Conservation (phyloP, 2,888 invertebrate species). For the Drosophila mimetica region DNA sequence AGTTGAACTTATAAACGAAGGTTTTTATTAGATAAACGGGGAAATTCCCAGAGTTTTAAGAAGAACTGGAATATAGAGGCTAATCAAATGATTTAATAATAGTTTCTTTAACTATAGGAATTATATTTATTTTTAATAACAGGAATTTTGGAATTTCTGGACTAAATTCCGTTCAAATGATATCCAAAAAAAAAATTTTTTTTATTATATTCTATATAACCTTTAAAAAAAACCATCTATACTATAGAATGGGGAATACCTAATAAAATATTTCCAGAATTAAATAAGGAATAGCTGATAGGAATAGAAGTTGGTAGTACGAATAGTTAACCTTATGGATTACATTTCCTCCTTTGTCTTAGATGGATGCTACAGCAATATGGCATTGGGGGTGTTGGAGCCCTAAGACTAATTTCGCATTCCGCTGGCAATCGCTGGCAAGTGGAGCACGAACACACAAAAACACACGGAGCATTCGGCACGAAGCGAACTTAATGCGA, state of each 20-base stretch:
- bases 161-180: no score
- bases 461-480: constrained; percentile 22
- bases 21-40: not conserved
- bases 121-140: no score
- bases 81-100: no score
- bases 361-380: not conserved
- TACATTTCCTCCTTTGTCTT: constrained; percentile 20
- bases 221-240: no score
- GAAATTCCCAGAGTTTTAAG: not conserved
- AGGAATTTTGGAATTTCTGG: no score
- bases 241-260: no score
- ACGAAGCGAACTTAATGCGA: constrained; percentile 46
- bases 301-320: not conserved
- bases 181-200: no score
- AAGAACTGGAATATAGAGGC: no score
- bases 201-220: no score
- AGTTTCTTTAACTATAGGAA: no score
- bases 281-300: not conserved
- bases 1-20: not conserved
- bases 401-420: constrained; percentile 66
- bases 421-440: constrained; percentile 53
- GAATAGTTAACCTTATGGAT: constrained; percentile 5
- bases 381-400: not conserved
- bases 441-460: constrained; percentile 45
- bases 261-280: not conserved